phyloP scores from a whole-genome alignment of 30 jellyfish, hydroid and myxozoan species.

The Phacellophora camtschatica region DNA sequence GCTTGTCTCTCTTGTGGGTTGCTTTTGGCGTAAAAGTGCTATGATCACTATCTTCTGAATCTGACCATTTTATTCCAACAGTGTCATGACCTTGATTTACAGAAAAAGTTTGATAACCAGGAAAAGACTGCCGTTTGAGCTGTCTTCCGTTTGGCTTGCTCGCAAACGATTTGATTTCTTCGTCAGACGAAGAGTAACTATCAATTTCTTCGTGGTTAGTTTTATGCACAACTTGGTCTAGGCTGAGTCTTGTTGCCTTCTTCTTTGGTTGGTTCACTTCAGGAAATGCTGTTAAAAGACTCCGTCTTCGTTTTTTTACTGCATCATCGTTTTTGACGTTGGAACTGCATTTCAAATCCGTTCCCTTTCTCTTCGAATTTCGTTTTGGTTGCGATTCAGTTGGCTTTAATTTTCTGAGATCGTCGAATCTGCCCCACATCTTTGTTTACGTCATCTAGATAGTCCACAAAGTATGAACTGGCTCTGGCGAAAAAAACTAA shows the following conservation, averaged over 20 bases:
- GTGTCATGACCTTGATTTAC: too few relatives aligned
- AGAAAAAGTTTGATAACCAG: too few relatives aligned
- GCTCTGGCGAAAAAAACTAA: too few relatives aligned
- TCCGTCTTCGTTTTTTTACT: neutral
- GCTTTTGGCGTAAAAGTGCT: neutral
- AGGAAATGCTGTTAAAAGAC: neutral
- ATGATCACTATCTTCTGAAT: neutral
- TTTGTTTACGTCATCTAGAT: neutral
- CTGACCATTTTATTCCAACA: neutral
- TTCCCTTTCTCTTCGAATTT: neutral
- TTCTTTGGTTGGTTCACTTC: neutral
- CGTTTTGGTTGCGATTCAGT: neutral
- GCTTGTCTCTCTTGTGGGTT: neutral
- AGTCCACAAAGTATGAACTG: too few relatives aligned
- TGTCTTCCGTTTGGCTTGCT: neutral
- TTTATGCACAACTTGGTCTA: neutral
- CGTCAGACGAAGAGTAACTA: slow-evolving; percentile 28
- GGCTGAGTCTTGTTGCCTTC: neutral
- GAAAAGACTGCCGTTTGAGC: too few relatives aligned
- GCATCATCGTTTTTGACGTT: neutral
- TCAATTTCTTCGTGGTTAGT: neutral
- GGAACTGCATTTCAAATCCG: too few relatives aligned
- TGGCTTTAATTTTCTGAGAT: neutral
- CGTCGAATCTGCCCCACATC: slow-evolving; percentile 28
- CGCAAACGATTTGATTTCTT: neutral